Base-by-base conservation (phyloP, 2,113 vertebrate species). In the Potamarius usumacintae region DNA sequence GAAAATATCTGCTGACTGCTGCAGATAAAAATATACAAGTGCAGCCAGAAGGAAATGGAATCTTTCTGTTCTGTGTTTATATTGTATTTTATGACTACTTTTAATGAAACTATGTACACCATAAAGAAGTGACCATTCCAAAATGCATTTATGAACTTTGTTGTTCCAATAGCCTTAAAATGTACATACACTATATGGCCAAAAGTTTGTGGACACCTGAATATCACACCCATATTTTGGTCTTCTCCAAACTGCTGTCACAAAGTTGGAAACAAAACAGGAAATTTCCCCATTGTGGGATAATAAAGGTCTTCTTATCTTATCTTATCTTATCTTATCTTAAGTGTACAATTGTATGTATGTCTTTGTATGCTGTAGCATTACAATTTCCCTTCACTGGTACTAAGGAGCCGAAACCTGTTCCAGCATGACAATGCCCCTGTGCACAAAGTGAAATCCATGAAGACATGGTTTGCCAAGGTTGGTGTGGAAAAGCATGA, bases 61-160 rank as follows among this genome's bases (percentile, higher is more conserved):
- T 72, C 27, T 71, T 80, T 78, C 60, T 30, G 27, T 27, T 67
- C 58, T 79, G 74, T 34, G 60, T 82, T 86, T 69, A 81, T 27
- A 58, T 20, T 72, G 53, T 72, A 82, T 42, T 86, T 82, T 82
- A 86, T 82, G 77, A 42, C 30, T 18, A 22, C 52, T 82, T 85
- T 48, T 20, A 79, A 82, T 82, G 12, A 86, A 82, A 71, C 67
- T 30, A 52, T 82, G 57, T 86, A 86, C 76, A 71, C 77, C 30
- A 82, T 82, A 82, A 82, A 86, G 85, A 82, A 48, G 22, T 48
- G 60, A 22, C 22, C 22, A 6, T n/a, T 50, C 15, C 50, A 71
- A 82, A 53, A 72, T 15, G 8, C 15, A 18, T 52, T 65, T 63
- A 58, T 57, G 25, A 57, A 25, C 30, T 78, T 65, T 27, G 1